Evolutionary conservation across 2,113 vertebrate species (phyloP).

Genomic region (Corydoras maculifer): DNA sequence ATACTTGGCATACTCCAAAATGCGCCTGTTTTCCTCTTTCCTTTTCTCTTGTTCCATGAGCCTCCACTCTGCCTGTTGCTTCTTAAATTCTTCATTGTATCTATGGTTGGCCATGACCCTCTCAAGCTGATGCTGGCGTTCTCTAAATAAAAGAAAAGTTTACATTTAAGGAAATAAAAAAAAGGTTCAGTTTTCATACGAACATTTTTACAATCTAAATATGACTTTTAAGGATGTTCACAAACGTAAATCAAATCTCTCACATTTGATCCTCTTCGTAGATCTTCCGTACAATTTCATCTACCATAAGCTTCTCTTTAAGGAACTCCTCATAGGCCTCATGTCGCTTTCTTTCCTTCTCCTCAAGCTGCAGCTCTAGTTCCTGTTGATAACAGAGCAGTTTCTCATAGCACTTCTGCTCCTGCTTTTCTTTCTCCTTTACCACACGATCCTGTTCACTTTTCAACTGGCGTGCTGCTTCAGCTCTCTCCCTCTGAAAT

Average conservation of each 20-base stretch:
- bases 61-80: slow-evolving; percentile 73
- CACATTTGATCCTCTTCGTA: slow-evolving; percentile 85
- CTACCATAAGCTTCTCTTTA: slow-evolving; percentile 85
- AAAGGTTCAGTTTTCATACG: no score
- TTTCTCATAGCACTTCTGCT: slow-evolving; percentile 62
- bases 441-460: slow-evolving; percentile 57
- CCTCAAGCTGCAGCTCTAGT: slow-evolving; percentile 80
- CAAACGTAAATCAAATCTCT: slow-evolving; percentile 42
- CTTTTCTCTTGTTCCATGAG: slow-evolving; percentile 75
- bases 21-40: slow-evolving; percentile 84
- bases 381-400: slow-evolving; percentile 67
- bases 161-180: no score
- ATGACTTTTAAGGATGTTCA: neutral
- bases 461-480: slow-evolving; percentile 67
- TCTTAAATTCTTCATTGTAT: slow-evolving; percentile 80
- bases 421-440: slow-evolving; percentile 60
- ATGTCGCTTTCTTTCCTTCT: slow-evolving; percentile 74
- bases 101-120: slow-evolving; percentile 72
- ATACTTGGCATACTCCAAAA: slow-evolving; percentile 72
- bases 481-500: slow-evolving; percentile 73
- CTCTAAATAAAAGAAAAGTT: slow-evolving; percentile 54
- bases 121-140: slow-evolving; percentile 76
- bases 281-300: slow-evolving; percentile 86
- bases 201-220: no score
- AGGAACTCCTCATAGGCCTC: slow-evolving; percentile 81